Conservation (phyloP, 2,797 vertebrate species). For the Helostoma temminkii region DNA sequence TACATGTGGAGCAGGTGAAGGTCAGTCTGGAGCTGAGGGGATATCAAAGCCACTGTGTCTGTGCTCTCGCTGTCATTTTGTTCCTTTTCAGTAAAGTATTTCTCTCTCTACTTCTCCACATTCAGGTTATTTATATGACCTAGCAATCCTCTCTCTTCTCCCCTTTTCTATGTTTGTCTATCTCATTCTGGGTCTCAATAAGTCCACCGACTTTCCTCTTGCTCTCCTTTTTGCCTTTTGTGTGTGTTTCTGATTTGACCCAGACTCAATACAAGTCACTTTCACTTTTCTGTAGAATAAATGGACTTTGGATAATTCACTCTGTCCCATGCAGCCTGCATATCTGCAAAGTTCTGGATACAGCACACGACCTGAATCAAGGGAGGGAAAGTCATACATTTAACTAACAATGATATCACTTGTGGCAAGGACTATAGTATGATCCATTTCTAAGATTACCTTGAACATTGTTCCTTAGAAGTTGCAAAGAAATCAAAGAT, state of each 20-base stretch:
- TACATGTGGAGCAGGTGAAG: slow-evolving; percentile 83
- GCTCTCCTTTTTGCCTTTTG: slow-evolving; percentile 51
- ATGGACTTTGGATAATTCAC: slow-evolving; percentile 68
- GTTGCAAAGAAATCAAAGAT: slow-evolving; percentile 12
- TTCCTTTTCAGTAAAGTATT: slow-evolving; percentile 59
- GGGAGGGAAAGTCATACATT: slow-evolving; percentile 16
- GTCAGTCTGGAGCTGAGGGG: slow-evolving; percentile 80
- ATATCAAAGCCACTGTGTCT: slow-evolving; percentile 81
- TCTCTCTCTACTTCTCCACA: slow-evolving; percentile 35
- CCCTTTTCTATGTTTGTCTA: slow-evolving; percentile 6
- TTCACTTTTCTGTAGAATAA: slow-evolving; percentile 65
- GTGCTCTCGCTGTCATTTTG: slow-evolving; percentile 74
- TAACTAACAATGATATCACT: slow-evolving; percentile 11
- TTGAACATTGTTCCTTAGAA: slow-evolving; percentile 6
- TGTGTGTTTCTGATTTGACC: slow-evolving; percentile 55
- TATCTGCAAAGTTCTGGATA: slow-evolving; percentile 56
- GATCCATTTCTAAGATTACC: slow-evolving; percentile 4
- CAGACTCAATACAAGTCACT: slow-evolving; percentile 60
- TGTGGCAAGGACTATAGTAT: not conserved
- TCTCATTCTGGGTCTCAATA: slow-evolving; percentile 30
- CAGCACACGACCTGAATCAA: slow-evolving; percentile 25
- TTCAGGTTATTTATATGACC: slow-evolving; percentile 38
- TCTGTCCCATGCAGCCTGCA: slow-evolving; percentile 61
- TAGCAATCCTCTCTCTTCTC: slow-evolving; percentile 16
- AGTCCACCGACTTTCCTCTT: slow-evolving; percentile 52